Evolutionary conservation across 1,140 invertebrate species (phyloP).

Genomic region (Camponotus floridanus): DNA sequence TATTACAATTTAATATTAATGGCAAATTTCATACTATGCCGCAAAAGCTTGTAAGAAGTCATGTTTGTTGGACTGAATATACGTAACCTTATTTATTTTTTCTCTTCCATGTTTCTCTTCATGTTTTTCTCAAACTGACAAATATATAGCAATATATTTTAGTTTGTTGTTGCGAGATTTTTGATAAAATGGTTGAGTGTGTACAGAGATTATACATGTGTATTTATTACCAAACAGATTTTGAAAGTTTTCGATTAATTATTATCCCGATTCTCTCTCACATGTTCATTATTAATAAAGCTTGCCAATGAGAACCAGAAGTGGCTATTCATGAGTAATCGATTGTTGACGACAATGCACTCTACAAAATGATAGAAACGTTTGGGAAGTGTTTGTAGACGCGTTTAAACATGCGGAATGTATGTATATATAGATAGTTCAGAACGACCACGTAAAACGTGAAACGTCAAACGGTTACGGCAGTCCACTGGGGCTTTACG

Average conservation of each 20-base stretch:
- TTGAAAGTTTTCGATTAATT: conserved; percentile 29
- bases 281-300: background rate
- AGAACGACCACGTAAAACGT: conserved; percentile 61
- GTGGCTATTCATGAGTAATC: conserved; percentile 14
- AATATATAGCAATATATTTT: background rate
- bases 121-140: conserved; percentile 2
- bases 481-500: conserved; percentile 48
- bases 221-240: background rate
- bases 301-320: background rate
- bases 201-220: background rate
- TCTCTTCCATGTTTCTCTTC: too few species aligned
- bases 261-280: background rate
- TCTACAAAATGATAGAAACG: background rate
- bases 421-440: background rate
- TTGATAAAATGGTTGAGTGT: background rate
- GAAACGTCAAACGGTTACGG: conserved; percentile 68
- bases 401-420: conserved; percentile 50
- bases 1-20: conserved; percentile 22
- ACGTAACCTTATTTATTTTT: conserved; percentile 1
- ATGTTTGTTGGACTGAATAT: background rate
- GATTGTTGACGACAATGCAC: conserved; percentile 35
- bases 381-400: background rate
- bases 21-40: conserved; percentile 8
- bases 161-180: background rate
- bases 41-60: background rate